Conservation (phyloP, 2,888 invertebrate species). For the Drosophila percnosoma region DNA sequence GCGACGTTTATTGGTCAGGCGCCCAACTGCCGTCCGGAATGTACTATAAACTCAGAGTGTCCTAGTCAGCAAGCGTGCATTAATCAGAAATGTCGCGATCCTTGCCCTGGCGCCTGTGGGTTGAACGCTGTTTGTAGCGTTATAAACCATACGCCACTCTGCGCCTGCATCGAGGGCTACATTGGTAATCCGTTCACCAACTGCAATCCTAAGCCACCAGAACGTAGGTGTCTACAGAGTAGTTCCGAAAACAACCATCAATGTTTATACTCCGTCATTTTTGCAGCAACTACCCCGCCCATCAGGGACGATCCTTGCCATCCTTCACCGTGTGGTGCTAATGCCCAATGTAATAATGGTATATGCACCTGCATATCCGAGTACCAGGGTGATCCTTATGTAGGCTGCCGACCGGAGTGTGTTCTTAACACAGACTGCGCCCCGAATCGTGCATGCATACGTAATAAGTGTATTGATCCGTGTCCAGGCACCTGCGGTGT, state of each 20-base stretch:
- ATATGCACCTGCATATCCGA: slow-evolving; percentile 90
- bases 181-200: slow-evolving; percentile 87
- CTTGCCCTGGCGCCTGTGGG: slow-evolving; percentile 91
- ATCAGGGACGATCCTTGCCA: slow-evolving; percentile 87
- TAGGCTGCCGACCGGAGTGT: slow-evolving; percentile 92
- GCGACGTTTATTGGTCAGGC: slow-evolving; percentile 89
- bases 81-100: slow-evolving; percentile 90
- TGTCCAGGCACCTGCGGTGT: slow-evolving; percentile 90
- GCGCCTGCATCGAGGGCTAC: slow-evolving; percentile 87
- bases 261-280: slow-evolving; percentile 14
- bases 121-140: slow-evolving; percentile 88
- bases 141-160: slow-evolving; percentile 89
- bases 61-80: slow-evolving; percentile 90
- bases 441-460: slow-evolving; percentile 89
- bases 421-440: slow-evolving; percentile 90
- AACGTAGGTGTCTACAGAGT: slow-evolving; percentile 70
- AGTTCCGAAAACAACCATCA: background rate
- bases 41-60: slow-evolving; percentile 90
- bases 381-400: slow-evolving; percentile 90
- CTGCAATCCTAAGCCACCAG: slow-evolving; percentile 83
- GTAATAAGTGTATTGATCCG: slow-evolving; percentile 90
- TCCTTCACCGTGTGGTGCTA: slow-evolving; percentile 91
- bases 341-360: slow-evolving; percentile 89
- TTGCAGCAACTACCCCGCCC: slow-evolving; percentile 73
- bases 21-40: slow-evolving; percentile 90